Percentiles rank a stretch among this genome's conserved stretches.
phyloP scores from a whole-genome alignment of 2,888 invertebrate species.

The Graphium colonna region DNA sequence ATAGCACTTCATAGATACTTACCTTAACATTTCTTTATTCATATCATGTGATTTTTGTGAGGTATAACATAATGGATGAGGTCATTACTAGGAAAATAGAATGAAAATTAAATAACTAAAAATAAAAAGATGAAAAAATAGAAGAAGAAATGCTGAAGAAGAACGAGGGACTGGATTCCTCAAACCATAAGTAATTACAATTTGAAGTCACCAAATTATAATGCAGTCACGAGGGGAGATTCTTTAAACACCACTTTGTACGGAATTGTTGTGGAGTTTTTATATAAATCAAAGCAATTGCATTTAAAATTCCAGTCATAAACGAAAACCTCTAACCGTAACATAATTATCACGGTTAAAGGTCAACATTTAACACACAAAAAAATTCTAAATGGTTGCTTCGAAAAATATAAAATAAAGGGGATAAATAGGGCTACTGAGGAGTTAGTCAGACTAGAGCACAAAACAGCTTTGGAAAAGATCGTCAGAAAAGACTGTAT shows the following conservation, averaged over 20 bases:
- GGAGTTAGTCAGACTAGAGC: constrained; percentile 10
- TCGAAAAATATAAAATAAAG: constrained; percentile 43
- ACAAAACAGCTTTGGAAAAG: constrained; percentile 27
- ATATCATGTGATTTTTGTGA: constrained; percentile 14
- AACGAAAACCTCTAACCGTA: constrained; percentile 58
- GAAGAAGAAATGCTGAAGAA: constrained; percentile 62
- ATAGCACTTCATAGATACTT: constrained; percentile 4
- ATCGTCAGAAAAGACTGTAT: constrained; percentile 24
- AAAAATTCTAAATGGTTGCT: constrained; percentile 42
- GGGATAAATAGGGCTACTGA: constrained; percentile 36
- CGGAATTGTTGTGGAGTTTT: constrained; percentile 37
- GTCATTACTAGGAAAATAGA: constrained; percentile 12
- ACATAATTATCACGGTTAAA: constrained; percentile 56
- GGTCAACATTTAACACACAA: constrained; percentile 46
- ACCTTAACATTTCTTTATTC: constrained; percentile 11
- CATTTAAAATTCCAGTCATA: constrained; percentile 39
- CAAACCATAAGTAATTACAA: constrained; percentile 79
- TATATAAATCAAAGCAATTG: constrained; percentile 48
- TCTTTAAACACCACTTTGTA: constrained; percentile 62
- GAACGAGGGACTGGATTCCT: constrained; percentile 76
- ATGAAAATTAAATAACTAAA: constrained; percentile 23
- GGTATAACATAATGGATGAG: constrained; percentile 23
- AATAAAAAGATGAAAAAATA: constrained; percentile 39
- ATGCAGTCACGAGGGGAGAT: constrained; percentile 82
- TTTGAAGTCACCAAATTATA: constrained; percentile 79